phyloP scores from a whole-genome alignment of 2,888 invertebrate species.

The Thereva unica region DNA sequence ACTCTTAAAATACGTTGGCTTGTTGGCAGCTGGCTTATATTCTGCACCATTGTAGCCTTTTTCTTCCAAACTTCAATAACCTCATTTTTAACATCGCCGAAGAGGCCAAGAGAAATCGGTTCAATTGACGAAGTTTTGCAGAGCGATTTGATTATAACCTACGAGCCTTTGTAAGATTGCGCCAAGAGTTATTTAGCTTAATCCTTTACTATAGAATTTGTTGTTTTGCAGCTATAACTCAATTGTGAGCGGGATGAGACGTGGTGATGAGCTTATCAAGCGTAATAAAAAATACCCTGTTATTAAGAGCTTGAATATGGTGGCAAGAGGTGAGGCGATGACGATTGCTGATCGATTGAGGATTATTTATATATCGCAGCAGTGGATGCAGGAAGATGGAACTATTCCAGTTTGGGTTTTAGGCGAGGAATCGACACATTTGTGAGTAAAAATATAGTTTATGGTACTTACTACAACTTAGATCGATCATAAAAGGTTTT shows the following conservation, averaged over 20 bases:
- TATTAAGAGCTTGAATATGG: conserved; percentile 35
- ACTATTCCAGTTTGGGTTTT: conserved; percentile 32
- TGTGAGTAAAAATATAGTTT: conserved; percentile 2
- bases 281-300: conserved; percentile 29
- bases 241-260: conserved; percentile 13
- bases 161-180: conserved; percentile 22
- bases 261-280: conserved; percentile 10
- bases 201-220: not conserved
- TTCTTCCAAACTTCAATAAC: conserved; percentile 35
- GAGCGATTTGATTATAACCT: conserved; percentile 12
- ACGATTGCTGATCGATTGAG: conserved; percentile 37
- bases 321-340: conserved; percentile 32
- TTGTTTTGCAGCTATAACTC: conserved; percentile 25
- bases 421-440: conserved; percentile 1
- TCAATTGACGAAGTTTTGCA: conserved; percentile 32
- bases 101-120: conserved; percentile 15
- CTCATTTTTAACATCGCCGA: conserved; percentile 33
- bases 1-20: conserved; percentile 31
- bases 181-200: not conserved
- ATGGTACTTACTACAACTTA: no score
- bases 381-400: conserved; percentile 38
- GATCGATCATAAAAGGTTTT: no score
- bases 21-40: conserved; percentile 35
- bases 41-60: conserved; percentile 34
- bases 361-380: conserved; percentile 33